These are phyloP conservation scores for Aleadryas rufinucha DNA, from an alignment of 2,113 vertebrate genomes.

Conservation along the genomic window DNA sequence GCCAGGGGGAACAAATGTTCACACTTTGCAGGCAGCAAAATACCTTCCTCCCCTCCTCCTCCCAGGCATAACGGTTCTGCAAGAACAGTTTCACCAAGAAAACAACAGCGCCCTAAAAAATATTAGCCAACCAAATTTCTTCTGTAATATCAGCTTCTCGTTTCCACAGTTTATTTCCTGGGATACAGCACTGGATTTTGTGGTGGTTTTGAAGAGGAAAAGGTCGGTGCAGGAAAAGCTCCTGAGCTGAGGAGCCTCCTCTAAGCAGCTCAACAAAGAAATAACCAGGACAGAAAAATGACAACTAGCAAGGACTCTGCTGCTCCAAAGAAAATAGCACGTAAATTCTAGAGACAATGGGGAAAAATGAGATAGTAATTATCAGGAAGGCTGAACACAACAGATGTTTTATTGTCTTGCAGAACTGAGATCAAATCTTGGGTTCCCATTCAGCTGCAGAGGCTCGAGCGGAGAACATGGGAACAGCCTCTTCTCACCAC, in stretches of 20 bases:
- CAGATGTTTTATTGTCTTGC: slow-evolving; percentile 46
- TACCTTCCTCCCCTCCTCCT: not conserved
- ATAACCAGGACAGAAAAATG: not conserved
- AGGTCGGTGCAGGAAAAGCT: not conserved
- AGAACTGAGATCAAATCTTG: not conserved
- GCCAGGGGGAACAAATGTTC: not conserved
- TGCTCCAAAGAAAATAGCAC: not conserved
- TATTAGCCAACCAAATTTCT: not conserved
- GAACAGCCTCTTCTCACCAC: not conserved
- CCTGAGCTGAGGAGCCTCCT: not conserved
- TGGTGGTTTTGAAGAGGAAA: not conserved
- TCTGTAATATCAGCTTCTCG: not conserved
- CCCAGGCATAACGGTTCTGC: not conserved
- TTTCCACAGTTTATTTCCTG: not conserved
- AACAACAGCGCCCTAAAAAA: not conserved
- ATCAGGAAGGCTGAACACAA: slow-evolving; percentile 26
- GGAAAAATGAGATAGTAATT: not conserved
- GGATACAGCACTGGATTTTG: not conserved
- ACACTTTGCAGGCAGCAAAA: not conserved
- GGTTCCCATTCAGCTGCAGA: not conserved
- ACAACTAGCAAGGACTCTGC: not conserved
- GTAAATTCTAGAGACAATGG: not conserved
- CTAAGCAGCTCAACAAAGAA: not conserved
- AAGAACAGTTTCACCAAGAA: not conserved
- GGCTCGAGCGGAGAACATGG: not conserved